Base-by-base conservation (phyloP, 2,888 invertebrate genomes). In the Gymnoscelis rufifasciata region DNA sequence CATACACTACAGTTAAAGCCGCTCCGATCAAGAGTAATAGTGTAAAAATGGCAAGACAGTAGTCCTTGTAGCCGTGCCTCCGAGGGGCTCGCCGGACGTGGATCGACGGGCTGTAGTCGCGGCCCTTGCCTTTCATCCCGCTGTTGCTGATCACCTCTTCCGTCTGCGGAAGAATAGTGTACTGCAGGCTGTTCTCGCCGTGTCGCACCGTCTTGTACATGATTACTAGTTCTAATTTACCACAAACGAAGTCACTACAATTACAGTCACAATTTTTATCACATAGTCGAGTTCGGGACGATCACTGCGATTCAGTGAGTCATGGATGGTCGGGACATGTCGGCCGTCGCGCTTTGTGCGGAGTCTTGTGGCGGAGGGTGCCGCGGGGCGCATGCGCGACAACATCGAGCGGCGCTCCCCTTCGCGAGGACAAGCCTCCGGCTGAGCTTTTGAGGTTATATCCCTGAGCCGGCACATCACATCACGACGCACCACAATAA, bases 161-260 rank as follows among this genome's bases (percentile, higher is more conserved):
- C 47, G 92, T 92, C 74, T 93, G 93, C 48, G 93, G 93, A 55
- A 93, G 87, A 63, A 93, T 93, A 60, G 93, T 93, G 77, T 93
- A 93, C 70, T 93, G 93, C 62, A 93, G 89, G 69, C 92, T 92
- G 65, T 92, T 92, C 74, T 93, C 93, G 53, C 93, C 93, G 74
- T 93, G 93, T 54, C 92, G 86, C 72, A 93, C 93, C 60, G 93
- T 93, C 83, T 93, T 93, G 83, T 93, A 93, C 93, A 93, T 93
- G 65, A 67, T 84, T 64, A 62, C 64, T 47, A 68, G 57, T 64
- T 55, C 66, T 72, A 68, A 59, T 64, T 62, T 60, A 68, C 68
- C 68, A 74, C 74, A 66, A 73, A 74, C 75, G 68, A 69, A 75
- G 77, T 76, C 77, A 83, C 83, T 81, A 78, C 69, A 57, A 69